Percentiles rank a stretch among this genome's conserved stretches.
phyloP scores from a whole-genome alignment of 2,113 vertebrate species.

The Nansenia antarctica region DNA sequence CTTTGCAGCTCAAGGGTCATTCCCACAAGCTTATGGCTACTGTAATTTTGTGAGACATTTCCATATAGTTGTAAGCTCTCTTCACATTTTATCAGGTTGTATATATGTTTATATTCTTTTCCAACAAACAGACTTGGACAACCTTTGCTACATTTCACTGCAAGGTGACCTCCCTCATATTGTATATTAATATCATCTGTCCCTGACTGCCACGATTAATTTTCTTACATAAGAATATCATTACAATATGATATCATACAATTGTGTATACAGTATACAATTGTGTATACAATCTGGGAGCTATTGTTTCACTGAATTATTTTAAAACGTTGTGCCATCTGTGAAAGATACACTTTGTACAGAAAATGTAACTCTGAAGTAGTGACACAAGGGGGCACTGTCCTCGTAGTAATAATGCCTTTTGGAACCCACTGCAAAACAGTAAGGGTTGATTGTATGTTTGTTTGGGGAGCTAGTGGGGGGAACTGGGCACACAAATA shows the following conservation, averaged over 20 bases:
- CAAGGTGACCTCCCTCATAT: background rate
- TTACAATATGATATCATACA: too few relatives aligned
- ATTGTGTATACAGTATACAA: too few relatives aligned
- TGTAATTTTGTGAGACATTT: too few relatives aligned
- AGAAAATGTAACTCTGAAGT: background rate
- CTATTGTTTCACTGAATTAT: background rate
- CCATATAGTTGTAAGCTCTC: too few relatives aligned
- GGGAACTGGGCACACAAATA: constrained; percentile 28
- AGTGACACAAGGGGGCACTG: constrained; percentile 62
- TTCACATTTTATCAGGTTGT: too few relatives aligned
- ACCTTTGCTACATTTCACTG: background rate
- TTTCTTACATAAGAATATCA: too few relatives aligned
- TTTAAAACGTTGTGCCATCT: background rate
- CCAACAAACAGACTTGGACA: background rate
- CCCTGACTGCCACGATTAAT: too few relatives aligned
- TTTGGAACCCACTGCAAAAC: background rate
- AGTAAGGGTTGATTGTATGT: constrained; percentile 10
- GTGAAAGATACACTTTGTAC: background rate
- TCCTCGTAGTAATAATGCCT: constrained; percentile 30
- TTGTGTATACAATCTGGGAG: background rate
- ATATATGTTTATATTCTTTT: background rate
- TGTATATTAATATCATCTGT: background rate
- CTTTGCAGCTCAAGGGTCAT: too few relatives aligned
- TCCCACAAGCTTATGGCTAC: too few relatives aligned
- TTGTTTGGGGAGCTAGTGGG: constrained; percentile 5